Conservation (phyloP, 2,888 invertebrate species). For the Drosophila cracens region DNA sequence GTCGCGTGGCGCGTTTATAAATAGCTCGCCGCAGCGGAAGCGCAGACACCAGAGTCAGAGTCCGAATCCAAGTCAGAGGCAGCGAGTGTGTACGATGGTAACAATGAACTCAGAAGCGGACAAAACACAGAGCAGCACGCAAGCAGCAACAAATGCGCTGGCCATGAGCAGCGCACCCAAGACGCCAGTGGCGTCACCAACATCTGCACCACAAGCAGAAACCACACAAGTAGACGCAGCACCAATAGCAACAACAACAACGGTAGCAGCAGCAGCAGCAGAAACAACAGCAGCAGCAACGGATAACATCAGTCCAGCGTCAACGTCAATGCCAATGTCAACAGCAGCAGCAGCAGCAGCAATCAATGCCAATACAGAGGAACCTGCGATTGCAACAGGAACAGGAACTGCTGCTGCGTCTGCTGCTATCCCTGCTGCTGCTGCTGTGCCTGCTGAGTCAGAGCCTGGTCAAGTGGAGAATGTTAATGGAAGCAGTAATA, state of each 20-base stretch:
- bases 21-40: slow-evolving; percentile 46
- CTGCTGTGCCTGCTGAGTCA: slow-evolving; percentile 26
- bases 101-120: slow-evolving; percentile 85
- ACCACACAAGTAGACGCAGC: neutral
- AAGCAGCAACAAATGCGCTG: slow-evolving; percentile 72
- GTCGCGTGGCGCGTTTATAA: slow-evolving; percentile 36
- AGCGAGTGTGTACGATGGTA: slow-evolving; percentile 80
- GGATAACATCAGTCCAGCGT: slow-evolving; percentile 7
- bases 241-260: slow-evolving; percentile 9
- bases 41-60: slow-evolving; percentile 6
- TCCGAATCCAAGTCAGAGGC: neutral
- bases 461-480: slow-evolving; percentile 50
- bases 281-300: slow-evolving; percentile 17
- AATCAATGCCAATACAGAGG: slow-evolving; percentile 2
- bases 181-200: slow-evolving; percentile 46
- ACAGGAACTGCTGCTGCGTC: neutral
- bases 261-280: slow-evolving; percentile 3
- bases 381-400: neutral
- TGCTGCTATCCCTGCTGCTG: slow-evolving; percentile 7
- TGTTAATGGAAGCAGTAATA: slow-evolving; percentile 46
- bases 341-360: slow-evolving; percentile 3
- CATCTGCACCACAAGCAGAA: slow-evolving; percentile 24
- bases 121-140: slow-evolving; percentile 80
- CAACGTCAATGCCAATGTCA: neutral
- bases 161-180: slow-evolving; percentile 70